phyloP scores from a whole-genome alignment of 2,113 vertebrate species.

The Pheucticus melanocephalus region DNA sequence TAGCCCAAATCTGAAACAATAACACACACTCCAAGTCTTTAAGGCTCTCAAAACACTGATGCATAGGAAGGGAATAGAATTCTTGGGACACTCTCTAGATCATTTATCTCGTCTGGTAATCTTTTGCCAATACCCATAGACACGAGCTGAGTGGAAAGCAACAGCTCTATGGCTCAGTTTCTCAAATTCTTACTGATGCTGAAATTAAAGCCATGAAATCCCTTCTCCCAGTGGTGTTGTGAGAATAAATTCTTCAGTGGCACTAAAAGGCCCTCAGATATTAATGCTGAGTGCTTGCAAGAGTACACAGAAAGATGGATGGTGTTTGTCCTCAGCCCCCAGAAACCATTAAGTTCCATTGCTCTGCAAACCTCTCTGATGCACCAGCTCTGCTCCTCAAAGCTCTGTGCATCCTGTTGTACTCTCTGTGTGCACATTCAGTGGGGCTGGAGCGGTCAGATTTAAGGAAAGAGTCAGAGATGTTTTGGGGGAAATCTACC shows the following conservation, averaged over 20 bases:
- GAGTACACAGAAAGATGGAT: neutral
- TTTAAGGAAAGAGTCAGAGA: neutral
- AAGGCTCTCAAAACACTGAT: neutral
- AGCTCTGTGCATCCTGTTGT: neutral
- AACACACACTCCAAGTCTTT: neutral
- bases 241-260: slow-evolving; percentile 28
- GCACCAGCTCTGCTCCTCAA: neutral
- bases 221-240: neutral
- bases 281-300: slow-evolving; percentile 5
- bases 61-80: neutral
- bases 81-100: neutral
- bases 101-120: neutral
- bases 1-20: neutral
- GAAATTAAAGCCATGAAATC: slow-evolving; percentile 29
- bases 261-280: slow-evolving; percentile 24
- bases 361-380: neutral
- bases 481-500: neutral
- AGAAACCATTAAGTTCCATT: neutral
- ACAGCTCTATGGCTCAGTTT: neutral
- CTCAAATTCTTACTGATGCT: neutral
- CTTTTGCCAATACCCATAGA: neutral
- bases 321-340: neutral
- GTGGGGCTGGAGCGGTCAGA: neutral
- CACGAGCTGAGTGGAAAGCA: slow-evolving; percentile 5
- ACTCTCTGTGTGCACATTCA: neutral